Conservation (phyloP, 2,888 invertebrate species). For the Yponomeuta plumbellus region DNA sequence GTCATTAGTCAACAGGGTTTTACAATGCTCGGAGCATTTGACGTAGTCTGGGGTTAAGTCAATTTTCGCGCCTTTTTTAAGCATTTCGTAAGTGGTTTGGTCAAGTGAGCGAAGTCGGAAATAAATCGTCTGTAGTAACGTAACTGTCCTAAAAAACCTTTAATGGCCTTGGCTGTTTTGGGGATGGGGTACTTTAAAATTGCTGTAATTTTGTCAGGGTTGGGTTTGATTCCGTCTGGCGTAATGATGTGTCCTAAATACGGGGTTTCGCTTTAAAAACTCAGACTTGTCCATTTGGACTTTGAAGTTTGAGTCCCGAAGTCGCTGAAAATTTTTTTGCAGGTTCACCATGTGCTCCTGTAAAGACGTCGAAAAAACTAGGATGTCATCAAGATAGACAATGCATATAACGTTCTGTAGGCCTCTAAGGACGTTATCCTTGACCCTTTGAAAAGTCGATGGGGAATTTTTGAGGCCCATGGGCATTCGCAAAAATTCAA, state of each 20-base stretch:
- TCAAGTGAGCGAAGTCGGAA: constrained; percentile 28
- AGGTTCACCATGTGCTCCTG: constrained; percentile 30
- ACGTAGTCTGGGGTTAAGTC: constrained; percentile 24
- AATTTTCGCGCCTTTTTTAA: constrained; percentile 26
- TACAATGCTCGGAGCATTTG: constrained; percentile 24
- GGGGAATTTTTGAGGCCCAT: no score
- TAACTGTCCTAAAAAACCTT: constrained; percentile 29
- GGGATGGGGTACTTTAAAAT: constrained; percentile 31
- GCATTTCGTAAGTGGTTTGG: constrained; percentile 26
- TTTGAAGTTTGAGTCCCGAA: constrained; percentile 29
- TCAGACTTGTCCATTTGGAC: constrained; percentile 32
- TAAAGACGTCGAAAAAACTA: constrained; percentile 29
- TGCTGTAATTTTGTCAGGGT: constrained; percentile 29
- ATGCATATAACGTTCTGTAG: constrained; percentile 29
- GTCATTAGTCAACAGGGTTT: constrained; percentile 26
- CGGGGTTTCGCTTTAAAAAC: constrained; percentile 28
- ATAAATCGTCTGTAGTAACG: constrained; percentile 34
- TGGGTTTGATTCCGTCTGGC: constrained; percentile 30
- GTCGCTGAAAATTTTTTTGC: constrained; percentile 27
- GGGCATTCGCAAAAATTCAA: constrained; percentile 31
- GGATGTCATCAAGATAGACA: constrained; percentile 36
- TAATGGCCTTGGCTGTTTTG: constrained; percentile 29
- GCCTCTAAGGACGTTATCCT: constrained; percentile 33
- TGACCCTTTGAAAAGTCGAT: constrained; percentile 31
- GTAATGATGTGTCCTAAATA: constrained; percentile 29